Percentiles rank a stretch among this genome's conserved stretches.
phyloP scores from a whole-genome alignment of 53 echinoderm and acorn worm species.

The Holothuria leucospilota region DNA sequence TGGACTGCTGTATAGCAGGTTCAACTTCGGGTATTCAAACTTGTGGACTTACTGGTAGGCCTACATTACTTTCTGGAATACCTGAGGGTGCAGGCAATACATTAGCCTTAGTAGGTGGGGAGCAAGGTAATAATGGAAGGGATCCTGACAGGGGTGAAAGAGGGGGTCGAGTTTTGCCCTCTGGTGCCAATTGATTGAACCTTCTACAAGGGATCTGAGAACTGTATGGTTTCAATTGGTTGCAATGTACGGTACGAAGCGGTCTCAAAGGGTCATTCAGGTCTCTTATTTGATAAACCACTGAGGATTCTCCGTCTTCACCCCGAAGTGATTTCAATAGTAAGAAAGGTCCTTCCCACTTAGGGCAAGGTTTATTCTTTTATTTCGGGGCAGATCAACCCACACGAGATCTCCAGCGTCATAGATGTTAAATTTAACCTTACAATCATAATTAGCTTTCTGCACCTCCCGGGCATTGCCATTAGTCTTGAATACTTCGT shows the following conservation, averaged over 20 bases:
- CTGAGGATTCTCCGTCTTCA: not conserved
- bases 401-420: not conserved
- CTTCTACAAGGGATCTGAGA: not conserved
- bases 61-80: too few relatives aligned
- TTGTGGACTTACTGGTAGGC: too few relatives aligned
- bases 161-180: not conserved
- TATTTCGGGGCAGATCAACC: not conserved
- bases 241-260: not conserved
- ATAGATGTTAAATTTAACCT: not conserved
- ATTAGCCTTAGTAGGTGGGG: too few relatives aligned
- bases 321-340: not conserved
- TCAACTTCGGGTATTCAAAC: too few relatives aligned
- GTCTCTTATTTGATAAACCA: not conserved
- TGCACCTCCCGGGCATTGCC: not conserved
- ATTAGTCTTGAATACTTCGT: not conserved
- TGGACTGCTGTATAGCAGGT: too few relatives aligned
- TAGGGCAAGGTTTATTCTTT: not conserved
- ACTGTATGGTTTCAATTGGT: not conserved
- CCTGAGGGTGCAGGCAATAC: too few relatives aligned
- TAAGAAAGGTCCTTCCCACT: not conserved
- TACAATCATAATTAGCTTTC: not conserved
- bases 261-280: not conserved
- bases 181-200: not conserved
- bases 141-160: too few relatives aligned
- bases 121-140: too few relatives aligned